Percentiles rank a stretch among this genome's conserved stretches.
phyloP scores from a whole-genome alignment of 1,140 invertebrate genomes.

The Bombus vancouverensis region DNA sequence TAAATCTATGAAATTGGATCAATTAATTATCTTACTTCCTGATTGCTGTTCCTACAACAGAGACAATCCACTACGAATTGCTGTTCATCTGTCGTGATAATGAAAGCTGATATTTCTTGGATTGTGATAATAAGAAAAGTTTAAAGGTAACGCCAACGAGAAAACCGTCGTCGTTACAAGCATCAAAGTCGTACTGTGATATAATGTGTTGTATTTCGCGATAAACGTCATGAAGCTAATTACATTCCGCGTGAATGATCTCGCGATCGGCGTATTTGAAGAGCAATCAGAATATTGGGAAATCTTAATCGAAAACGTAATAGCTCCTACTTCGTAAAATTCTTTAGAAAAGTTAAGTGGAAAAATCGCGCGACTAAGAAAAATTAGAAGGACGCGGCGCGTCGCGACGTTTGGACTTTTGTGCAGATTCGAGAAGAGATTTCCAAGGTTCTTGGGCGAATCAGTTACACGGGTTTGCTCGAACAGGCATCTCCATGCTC shows the following conservation, averaged over 20 bases:
- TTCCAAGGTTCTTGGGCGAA: constrained; percentile 28
- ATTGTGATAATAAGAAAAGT: constrained; percentile 78
- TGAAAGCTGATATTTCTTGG: constrained; percentile 42
- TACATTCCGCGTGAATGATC: constrained; percentile 75
- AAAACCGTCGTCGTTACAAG: no score
- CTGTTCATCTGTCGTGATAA: constrained; percentile 16
- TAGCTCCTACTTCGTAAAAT: constrained; percentile 42
- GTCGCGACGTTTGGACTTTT: not conserved
- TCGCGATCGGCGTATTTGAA: constrained; percentile 73
- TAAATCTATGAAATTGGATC: no score
- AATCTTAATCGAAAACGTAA: not conserved
- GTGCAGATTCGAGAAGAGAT: constrained; percentile 24
- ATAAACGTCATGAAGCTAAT: constrained; percentile 76
- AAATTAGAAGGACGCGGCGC: no score
- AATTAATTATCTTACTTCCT: no score
- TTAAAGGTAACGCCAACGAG: constrained; percentile 62
- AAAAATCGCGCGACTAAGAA: not conserved
- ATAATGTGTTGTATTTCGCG: constrained; percentile 69
- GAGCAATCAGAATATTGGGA: constrained; percentile 36
- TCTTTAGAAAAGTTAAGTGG: constrained; percentile 51
- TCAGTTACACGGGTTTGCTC: constrained; percentile 24
- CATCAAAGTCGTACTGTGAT: not conserved
- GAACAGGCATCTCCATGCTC: constrained; percentile 14
- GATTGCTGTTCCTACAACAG: no score
- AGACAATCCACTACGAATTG: no score